Base-by-base conservation (phyloP, 2,113 vertebrate species). In the Haliaeetus leucogaster region DNA sequence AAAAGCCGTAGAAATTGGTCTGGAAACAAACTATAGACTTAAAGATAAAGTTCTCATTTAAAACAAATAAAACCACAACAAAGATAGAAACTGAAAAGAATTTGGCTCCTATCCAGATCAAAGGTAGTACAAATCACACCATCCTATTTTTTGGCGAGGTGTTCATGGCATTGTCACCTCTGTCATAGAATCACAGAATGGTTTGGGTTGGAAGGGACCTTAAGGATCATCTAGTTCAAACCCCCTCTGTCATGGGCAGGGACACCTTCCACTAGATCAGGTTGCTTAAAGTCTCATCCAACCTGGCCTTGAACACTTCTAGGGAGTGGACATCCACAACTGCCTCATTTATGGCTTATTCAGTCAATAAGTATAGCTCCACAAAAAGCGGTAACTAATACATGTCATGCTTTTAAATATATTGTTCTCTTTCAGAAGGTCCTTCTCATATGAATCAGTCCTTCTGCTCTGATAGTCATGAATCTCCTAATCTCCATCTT, bases 201-300 rank as follows among this genome's bases (percentile, higher is more conserved):
- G 4, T 29, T 71, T 52, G 9, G 6, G 2, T 42, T 61, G 7
- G 45, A 59, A 61, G 11, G 9, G 18, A n/a, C 29, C 18, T 42
- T 42, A 71, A 22, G 52, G 18, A n/a, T 8, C 30, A 42, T 15
- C 45, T 29, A 27, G 9, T 55, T 85, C 43, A 14, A 58, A 16
- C 11, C 2, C 16, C 2, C 16, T 11, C 7, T 70, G 34, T 38
- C 11, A 5, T 7, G 2, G 25, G 3, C 4, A 74, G 6, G 3
- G 4, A 14, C 22, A 26, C 1, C 7, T 74, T 77, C 27, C 7
- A 34, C 40, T 30, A 29, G 5, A 25, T 2, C 23, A 48, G 11
- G 7, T 43, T 65, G 6, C 30, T 42, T 20, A 59, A 40, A 76
- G 6, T 27, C 34, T 8, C 17, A 22, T 47, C 11, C 17, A 65